Evolutionary conservation across 2,888 invertebrate genomes (phyloP).

Genomic region (Lepidocyrtoides sp.): DNA sequence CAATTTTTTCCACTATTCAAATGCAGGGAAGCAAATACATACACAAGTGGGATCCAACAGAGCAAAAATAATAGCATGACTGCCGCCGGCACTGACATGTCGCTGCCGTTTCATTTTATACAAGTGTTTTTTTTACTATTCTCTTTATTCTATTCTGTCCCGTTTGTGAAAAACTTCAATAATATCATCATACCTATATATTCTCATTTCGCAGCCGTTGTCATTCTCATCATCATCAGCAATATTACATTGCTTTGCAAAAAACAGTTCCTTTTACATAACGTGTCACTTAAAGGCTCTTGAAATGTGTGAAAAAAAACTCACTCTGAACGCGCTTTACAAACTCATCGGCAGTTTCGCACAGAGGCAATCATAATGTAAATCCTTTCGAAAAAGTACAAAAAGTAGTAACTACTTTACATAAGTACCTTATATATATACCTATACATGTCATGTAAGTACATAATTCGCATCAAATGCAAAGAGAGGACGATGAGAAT

Average conservation of each 20-base stretch:
- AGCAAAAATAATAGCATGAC: background rate
- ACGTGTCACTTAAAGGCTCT: slow-evolving; percentile 29
- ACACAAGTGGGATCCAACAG: background rate
- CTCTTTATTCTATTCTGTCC: background rate
- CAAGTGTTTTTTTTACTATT: background rate
- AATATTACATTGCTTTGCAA: background rate
- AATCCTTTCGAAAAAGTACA: slow-evolving; percentile 1
- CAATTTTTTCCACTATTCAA: slow-evolving; percentile 30
- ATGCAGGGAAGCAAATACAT: slow-evolving; percentile 4
- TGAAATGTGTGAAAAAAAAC: slow-evolving; percentile 12
- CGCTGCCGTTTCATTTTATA: slow-evolving; percentile 33
- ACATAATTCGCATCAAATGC: no score
- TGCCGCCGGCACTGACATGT: background rate
- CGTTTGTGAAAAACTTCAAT: background rate
- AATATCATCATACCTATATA: slow-evolving; percentile 22
- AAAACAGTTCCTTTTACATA: slow-evolving; percentile 39
- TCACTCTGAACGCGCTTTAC: background rate
- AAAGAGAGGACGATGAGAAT: slow-evolving; percentile 2
- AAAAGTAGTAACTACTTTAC: slow-evolving; percentile 9
- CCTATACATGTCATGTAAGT: no score
- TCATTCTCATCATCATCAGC: background rate
- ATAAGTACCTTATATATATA: background rate
- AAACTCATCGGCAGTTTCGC: background rate
- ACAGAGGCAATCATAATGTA: slow-evolving; percentile 15
- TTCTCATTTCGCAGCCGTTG: no score